Percentiles rank a stretch among this genome's conserved stretches.
Conservation (phyloP, 2,797 vertebrate genomes). For the Discoglossus pictus region DNA sequence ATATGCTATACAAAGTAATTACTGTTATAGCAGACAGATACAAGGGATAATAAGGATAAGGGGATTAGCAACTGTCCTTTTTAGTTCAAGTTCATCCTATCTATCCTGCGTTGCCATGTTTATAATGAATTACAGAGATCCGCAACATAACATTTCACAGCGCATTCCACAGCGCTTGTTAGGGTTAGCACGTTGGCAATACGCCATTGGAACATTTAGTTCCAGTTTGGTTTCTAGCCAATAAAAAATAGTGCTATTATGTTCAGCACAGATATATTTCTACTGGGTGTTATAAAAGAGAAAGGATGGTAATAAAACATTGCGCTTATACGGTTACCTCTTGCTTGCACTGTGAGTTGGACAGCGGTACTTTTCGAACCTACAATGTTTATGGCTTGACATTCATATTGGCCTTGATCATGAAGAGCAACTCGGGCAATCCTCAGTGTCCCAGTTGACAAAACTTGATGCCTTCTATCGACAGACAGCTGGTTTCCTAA, state of each 20-base stretch:
- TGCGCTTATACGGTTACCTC: slow-evolving; percentile 70
- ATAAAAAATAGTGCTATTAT: neutral
- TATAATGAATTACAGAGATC: too few relatives aligned
- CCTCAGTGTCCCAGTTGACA: slow-evolving; percentile 85
- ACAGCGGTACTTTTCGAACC: slow-evolving; percentile 80
- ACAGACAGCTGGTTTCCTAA: slow-evolving; percentile 85
- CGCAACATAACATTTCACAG: neutral
- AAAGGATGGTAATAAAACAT: neutral
- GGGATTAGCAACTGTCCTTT: too few relatives aligned
- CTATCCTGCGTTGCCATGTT: too few relatives aligned
- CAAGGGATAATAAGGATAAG: neutral
- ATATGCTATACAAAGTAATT: too few relatives aligned
- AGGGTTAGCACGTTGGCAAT: neutral
- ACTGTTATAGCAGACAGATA: neutral
- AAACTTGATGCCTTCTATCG: slow-evolving; percentile 87
- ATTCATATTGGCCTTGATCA: slow-evolving; percentile 96
- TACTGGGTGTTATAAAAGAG: neutral
- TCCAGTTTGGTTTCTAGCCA: neutral
- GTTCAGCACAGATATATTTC: neutral
- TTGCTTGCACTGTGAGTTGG: slow-evolving; percentile 86
- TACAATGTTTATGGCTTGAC: slow-evolving; percentile 91
- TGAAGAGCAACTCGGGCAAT: slow-evolving; percentile 88
- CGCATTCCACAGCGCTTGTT: neutral
- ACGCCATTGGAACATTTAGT: neutral
- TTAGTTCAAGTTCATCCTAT: too few relatives aligned